Evolutionary conservation across 2,113 vertebrate species (phyloP).

Genomic region (Misgurnus mizolepis): DNA sequence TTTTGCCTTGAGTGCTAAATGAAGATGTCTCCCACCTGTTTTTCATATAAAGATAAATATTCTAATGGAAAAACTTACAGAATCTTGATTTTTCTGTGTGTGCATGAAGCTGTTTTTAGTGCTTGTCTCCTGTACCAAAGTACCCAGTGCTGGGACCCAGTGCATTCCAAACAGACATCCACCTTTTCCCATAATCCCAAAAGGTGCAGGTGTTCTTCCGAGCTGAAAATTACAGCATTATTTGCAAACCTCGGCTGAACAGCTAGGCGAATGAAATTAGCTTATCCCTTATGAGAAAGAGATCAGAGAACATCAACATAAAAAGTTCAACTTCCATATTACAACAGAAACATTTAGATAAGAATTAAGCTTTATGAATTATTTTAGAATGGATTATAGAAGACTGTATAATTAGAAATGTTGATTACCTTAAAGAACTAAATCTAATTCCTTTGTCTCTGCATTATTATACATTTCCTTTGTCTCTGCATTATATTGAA

Average conservation of each 20-base stretch:
- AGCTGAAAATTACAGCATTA: slow-evolving; percentile 58
- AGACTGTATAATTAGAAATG: not conserved
- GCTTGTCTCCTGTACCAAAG: not conserved
- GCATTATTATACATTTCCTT: not conserved
- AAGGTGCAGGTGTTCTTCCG: slow-evolving; percentile 56
- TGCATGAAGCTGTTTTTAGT: slow-evolving; percentile 14
- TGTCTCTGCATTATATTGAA: not conserved
- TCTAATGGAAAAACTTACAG: not conserved
- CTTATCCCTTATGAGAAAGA: slow-evolving; percentile 39
- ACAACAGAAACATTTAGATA: not conserved
- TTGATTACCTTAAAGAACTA: too few relatives aligned
- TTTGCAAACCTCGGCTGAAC: slow-evolving; percentile 50
- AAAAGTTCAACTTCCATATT: not conserved
- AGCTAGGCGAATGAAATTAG: slow-evolving; percentile 33
- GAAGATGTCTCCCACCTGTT: not conserved
- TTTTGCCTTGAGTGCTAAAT: not conserved
- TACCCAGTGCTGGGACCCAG: slow-evolving; percentile 26
- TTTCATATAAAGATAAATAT: not conserved
- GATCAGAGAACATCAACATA: slow-evolving; percentile 38
- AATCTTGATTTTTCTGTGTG: not conserved
- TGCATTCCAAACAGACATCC: slow-evolving; percentile 48
- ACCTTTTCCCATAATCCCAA: slow-evolving; percentile 47
- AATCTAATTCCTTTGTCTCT: too few relatives aligned
- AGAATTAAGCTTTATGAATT: not conserved
- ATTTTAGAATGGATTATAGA: not conserved